A percentile compares a stretch with the other conserved stretches of the same genome.
phyloP scores from a whole-genome alignment of 2,888 invertebrate genomes.

The Euzophera pinguis region DNA sequence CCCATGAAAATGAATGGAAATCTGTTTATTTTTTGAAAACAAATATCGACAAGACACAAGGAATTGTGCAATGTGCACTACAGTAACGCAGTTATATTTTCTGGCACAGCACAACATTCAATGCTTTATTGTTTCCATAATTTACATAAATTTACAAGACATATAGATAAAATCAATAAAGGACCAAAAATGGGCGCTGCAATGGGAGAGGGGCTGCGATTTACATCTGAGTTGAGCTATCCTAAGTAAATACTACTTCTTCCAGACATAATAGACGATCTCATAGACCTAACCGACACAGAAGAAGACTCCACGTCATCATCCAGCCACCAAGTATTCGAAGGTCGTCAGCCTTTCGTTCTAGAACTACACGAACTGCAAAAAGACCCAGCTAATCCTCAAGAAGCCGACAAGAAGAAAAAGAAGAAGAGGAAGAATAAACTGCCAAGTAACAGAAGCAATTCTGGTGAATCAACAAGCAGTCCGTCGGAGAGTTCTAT shows the following conservation, averaged over 20 bases:
- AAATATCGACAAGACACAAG: too few species aligned
- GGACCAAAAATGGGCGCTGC: too few species aligned
- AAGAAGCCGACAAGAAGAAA: constrained; percentile 29
- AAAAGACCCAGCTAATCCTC: constrained; percentile 30
- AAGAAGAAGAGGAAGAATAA: constrained; percentile 37
- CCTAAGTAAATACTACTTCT: not conserved
- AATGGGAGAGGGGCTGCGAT: too few species aligned
- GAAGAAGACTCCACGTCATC: constrained; percentile 36
- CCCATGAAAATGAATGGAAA: too few species aligned
- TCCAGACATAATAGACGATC: constrained; percentile 26
- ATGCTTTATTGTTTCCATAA: too few species aligned
- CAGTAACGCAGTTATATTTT: too few species aligned
- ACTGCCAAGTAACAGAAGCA: constrained; percentile 21
- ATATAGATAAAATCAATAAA: too few species aligned
- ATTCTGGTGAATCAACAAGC: constrained; percentile 32
- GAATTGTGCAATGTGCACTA: too few species aligned
- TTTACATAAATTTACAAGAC: too few species aligned
- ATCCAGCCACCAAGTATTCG: constrained; percentile 28
- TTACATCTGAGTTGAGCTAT: too few species aligned
- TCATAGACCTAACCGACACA: constrained; percentile 32
- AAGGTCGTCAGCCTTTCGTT: constrained; percentile 32
- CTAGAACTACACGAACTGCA: constrained; percentile 48
- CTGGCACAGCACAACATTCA: too few species aligned
- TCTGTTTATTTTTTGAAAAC: too few species aligned
- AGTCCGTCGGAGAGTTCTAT: constrained; percentile 35